phyloP scores from a whole-genome alignment of 2,888 invertebrate species.

The Adelognathus sp. region DNA sequence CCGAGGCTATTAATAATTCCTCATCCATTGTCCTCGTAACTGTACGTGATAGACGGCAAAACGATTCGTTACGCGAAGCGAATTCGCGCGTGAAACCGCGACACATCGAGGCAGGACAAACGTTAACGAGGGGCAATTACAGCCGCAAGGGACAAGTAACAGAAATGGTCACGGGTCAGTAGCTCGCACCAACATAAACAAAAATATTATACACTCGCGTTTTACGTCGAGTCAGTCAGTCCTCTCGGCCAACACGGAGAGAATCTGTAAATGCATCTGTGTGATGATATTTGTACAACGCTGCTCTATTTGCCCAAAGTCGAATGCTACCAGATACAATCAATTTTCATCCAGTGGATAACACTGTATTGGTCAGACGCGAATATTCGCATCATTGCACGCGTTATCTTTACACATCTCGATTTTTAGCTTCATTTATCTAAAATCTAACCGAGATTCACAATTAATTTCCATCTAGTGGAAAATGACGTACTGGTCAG shows the following conservation, averaged over 20 bases:
- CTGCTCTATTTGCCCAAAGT: too few relatives aligned
- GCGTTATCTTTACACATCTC: too few relatives aligned
- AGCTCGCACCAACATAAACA: conserved; percentile 37
- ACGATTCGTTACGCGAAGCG: not conserved
- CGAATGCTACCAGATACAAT: too few relatives aligned
- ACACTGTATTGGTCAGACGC: not conserved
- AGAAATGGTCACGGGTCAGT: conserved; percentile 49
- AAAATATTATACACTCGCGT: conserved; percentile 34
- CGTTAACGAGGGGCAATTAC: conserved; percentile 63
- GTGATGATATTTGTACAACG: too few relatives aligned
- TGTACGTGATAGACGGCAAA: not conserved
- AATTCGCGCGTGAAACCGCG: not conserved
- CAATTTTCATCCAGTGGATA: not conserved
- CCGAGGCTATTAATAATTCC: not conserved
- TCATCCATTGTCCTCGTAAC: not conserved
- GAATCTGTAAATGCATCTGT: too few relatives aligned
- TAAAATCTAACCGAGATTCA: not conserved
- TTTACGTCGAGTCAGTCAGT: too few relatives aligned
- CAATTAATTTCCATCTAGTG: not conserved
- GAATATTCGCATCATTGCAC: too few relatives aligned
- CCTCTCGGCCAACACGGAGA: too few relatives aligned
- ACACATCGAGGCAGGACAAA: conserved; percentile 7
- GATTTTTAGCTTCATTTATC: not conserved
- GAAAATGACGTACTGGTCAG: not conserved
- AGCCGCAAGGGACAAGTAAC: conserved; percentile 52